Evolutionary conservation across 2,113 vertebrate genomes (phyloP).

Genomic region (Saccopteryx bilineata): DNA sequence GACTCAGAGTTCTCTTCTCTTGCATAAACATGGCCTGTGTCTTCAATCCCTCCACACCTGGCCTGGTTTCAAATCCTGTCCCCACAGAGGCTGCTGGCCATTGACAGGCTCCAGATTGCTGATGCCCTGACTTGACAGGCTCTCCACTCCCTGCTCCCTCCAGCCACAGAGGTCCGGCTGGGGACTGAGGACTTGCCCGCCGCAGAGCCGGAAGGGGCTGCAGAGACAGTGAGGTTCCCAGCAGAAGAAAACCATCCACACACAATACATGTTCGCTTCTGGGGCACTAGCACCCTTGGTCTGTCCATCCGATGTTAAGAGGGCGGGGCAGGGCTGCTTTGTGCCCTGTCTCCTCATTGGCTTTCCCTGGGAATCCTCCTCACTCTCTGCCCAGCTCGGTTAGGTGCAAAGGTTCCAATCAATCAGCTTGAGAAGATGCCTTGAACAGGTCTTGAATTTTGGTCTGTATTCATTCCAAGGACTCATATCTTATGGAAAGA

Average conservation of each 20-base stretch:
- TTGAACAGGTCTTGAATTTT: neutral
- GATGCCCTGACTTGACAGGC: neutral
- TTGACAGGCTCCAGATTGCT: neutral
- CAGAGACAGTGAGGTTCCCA: neutral
- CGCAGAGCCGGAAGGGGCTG: neutral
- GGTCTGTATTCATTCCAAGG: neutral
- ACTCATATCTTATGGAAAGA: conserved; percentile 6
- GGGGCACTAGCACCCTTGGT: neutral
- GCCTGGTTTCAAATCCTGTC: neutral
- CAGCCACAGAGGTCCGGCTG: neutral
- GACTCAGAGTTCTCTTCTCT: neutral
- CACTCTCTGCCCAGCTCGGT: neutral
- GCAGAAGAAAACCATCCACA: neutral
- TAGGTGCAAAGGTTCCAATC: neutral
- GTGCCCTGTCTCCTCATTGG: neutral
- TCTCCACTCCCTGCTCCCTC: neutral
- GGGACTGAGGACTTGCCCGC: neutral
- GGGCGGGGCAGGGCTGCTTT: neutral
- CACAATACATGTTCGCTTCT: neutral
- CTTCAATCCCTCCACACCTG: neutral
- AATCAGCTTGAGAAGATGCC: neutral
- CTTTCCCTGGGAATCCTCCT: neutral
- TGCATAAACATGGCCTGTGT: neutral
- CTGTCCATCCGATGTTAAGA: neutral
- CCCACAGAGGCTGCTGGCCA: neutral